phyloP scores from a whole-genome alignment of 2,797 vertebrate genomes.

The Cirrhinus mrigala region DNA sequence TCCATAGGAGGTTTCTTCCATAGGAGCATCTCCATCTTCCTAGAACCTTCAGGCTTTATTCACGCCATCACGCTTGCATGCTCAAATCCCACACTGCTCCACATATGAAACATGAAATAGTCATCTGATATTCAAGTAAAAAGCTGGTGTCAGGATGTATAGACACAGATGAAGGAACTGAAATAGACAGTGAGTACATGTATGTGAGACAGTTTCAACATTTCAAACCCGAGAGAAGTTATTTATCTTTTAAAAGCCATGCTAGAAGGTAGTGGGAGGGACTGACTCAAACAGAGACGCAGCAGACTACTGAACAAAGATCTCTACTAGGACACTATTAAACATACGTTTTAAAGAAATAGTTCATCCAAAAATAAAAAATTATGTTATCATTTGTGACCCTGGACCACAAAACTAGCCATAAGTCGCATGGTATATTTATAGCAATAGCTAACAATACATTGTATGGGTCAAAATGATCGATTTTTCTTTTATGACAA shows the following conservation, averaged over 20 bases:
- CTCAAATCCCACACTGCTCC: background rate
- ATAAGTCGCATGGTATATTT: too few species aligned
- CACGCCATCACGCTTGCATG: background rate
- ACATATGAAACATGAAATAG: slow-evolving; percentile 41
- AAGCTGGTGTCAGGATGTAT: slow-evolving; percentile 22
- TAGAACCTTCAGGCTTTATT: slow-evolving; percentile 1
- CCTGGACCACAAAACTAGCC: too few species aligned
- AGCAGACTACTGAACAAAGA: background rate
- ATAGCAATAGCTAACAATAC: too few species aligned
- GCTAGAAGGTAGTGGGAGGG: background rate
- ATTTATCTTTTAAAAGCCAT: slow-evolving; percentile 5
- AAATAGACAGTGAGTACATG: background rate
- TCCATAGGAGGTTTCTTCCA: background rate
- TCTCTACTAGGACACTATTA: too few species aligned
- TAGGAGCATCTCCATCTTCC: slow-evolving; percentile 1
- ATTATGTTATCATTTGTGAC: background rate
- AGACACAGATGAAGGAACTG: background rate
- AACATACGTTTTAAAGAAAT: background rate
- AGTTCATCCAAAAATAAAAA: background rate
- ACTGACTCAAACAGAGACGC: background rate
- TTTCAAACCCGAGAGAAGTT: background rate
- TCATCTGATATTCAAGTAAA: slow-evolving; percentile 32
- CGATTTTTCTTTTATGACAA: too few species aligned
- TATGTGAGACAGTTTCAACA: background rate
- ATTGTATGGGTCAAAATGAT: too few species aligned